Conservation (phyloP, 2,113 vertebrate genomes). For the Leptobrachium leishanense region DNA sequence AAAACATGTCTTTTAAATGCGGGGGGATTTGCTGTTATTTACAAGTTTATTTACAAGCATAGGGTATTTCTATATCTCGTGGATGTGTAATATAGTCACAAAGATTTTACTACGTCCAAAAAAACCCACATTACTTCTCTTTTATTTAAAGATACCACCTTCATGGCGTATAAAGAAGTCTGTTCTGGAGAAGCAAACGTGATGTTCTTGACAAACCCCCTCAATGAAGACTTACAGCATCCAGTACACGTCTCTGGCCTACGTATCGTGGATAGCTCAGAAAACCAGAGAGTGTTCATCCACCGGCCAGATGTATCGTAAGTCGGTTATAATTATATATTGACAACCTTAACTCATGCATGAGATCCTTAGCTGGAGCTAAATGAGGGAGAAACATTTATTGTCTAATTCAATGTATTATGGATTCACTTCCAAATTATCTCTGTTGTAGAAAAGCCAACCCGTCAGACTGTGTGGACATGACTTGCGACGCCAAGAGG, state of each 20-base stretch:
- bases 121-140: not conserved
- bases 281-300: slow-evolving; percentile 70
- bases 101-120: too few species aligned
- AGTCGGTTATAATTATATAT: slow-evolving; percentile 14
- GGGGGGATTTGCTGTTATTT: too few species aligned
- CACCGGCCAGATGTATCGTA: slow-evolving; percentile 76
- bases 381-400: too few species aligned
- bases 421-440: too few species aligned
- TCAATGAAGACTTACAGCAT: slow-evolving; percentile 83
- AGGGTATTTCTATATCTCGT: too few species aligned
- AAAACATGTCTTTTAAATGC: too few species aligned
- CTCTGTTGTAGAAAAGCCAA: slow-evolving; percentile 71
- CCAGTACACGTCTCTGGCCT: slow-evolving; percentile 71
- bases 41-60: too few species aligned
- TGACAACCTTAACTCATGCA: too few species aligned
- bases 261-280: slow-evolving; percentile 61
- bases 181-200: slow-evolving; percentile 70
- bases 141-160: slow-evolving; percentile 70
- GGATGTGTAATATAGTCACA: too few species aligned
- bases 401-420: too few species aligned
- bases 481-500: slow-evolving; percentile 88
- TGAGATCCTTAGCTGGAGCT: too few species aligned
- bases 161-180: slow-evolving; percentile 70
- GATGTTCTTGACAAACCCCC: slow-evolving; percentile 81
- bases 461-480: slow-evolving; percentile 84